Conservation (phyloP, 2,888 invertebrate species). For the Eupsilia transversa region DNA sequence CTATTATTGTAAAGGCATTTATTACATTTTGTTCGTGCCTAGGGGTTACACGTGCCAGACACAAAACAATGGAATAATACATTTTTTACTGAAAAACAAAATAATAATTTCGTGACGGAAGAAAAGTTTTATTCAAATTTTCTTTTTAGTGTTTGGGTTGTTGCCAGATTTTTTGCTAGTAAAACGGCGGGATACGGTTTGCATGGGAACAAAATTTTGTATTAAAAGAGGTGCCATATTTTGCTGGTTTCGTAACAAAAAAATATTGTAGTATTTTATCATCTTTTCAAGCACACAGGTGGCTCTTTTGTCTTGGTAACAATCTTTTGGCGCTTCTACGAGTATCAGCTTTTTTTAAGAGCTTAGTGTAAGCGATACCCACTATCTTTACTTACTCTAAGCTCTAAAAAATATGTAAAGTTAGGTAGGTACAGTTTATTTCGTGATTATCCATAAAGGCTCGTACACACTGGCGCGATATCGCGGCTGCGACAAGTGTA, state of each 20-base stretch:
- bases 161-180: constrained; percentile 44
- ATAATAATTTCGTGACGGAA: constrained; percentile 42
- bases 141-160: constrained; percentile 46
- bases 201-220: constrained; percentile 26
- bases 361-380: no score
- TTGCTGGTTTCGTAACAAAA: constrained; percentile 8
- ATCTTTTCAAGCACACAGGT: background rate
- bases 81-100: constrained; percentile 26
- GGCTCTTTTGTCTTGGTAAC: background rate
- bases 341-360: no score
- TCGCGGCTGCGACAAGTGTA: no score
- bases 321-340: background rate
- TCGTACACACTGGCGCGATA: no score
- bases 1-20: background rate
- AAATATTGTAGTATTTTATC: constrained; percentile 1
- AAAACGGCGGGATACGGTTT: constrained; percentile 21
- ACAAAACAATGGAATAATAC: constrained; percentile 24
- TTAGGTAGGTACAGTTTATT: no score
- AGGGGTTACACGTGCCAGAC: constrained; percentile 29
- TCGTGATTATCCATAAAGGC: no score
- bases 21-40: constrained; percentile 13
- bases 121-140: constrained; percentile 48
- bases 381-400: background rate
- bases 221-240: constrained; percentile 7
- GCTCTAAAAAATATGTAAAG: background rate